Evolutionary conservation across 2,113 vertebrate genomes (phyloP).

Genomic region (Cisticola juncidis): DNA sequence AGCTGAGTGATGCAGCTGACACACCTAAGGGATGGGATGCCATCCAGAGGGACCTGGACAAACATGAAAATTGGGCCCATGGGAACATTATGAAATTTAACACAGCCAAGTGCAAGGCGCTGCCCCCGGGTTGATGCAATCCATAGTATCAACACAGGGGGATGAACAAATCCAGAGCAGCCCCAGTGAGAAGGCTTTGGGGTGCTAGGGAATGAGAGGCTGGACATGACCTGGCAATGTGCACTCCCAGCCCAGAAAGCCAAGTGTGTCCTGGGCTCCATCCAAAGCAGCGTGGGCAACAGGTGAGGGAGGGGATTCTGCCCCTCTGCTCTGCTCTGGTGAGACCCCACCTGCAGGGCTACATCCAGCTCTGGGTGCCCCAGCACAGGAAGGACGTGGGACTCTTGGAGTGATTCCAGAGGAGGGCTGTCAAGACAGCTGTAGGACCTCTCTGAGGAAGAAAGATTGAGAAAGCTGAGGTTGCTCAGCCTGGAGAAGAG

Average conservation of each 20-base stretch:
- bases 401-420: fast-evolving
- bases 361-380: fast-evolving
- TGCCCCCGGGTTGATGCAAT: not conserved
- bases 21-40: no score
- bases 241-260: fast-evolving
- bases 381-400: not conserved
- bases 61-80: not conserved
- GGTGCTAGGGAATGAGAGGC: not conserved
- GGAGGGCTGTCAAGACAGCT: not conserved
- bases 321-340: not conserved
- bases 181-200: not conserved
- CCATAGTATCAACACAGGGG: no score
- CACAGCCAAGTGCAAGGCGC: not conserved
- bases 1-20: not conserved
- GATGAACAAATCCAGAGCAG: not conserved
- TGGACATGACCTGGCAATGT: not conserved
- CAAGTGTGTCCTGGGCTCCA: fast-evolving
- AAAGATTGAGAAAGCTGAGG: not conserved
- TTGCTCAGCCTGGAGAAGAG: not conserved
- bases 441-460: not conserved
- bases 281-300: fast-evolving
- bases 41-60: not conserved
- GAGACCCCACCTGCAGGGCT: fast-evolving
- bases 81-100: not conserved
- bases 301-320: not conserved